These are phyloP conservation scores for Cairina moschata DNA, from an alignment of 2,113 vertebrate genomes.

Conservation along the genomic window DNA sequence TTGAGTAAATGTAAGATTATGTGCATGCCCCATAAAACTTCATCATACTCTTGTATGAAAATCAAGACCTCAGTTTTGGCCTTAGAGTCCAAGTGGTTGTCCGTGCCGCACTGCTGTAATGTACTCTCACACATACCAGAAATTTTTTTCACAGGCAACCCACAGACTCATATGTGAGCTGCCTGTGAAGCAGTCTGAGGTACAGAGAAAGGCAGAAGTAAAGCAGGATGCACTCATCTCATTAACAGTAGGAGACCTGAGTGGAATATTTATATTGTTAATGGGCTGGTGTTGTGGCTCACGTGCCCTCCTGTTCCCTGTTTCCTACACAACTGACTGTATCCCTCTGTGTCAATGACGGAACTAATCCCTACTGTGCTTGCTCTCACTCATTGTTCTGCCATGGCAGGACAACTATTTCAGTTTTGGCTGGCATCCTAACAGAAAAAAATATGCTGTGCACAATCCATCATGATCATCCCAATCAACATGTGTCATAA, in stretches of 20 bases:
- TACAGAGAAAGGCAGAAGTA: neutral
- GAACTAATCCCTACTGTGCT: rapidly evolving
- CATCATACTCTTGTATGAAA: neutral
- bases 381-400: neutral
- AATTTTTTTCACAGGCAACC: neutral
- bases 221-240: neutral
- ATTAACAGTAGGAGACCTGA: neutral
- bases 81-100: neutral
- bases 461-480: rapidly evolving
- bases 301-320: neutral
- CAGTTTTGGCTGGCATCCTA: neutral
- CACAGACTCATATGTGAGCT: neutral
- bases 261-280: neutral
- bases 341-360: neutral
- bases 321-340: neutral
- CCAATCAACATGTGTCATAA: neutral
- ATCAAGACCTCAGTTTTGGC: neutral
- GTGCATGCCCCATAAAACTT: neutral
- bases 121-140: neutral
- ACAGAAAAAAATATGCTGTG: neutral
- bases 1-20: neutral
- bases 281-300: neutral
- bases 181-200: neutral
- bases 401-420: neutral
- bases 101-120: neutral